Evolutionary conservation across 2,888 invertebrate species (phyloP), one percentile per base, ranked within the genome.

Genomic region (Agrochola circellaris): DNA sequence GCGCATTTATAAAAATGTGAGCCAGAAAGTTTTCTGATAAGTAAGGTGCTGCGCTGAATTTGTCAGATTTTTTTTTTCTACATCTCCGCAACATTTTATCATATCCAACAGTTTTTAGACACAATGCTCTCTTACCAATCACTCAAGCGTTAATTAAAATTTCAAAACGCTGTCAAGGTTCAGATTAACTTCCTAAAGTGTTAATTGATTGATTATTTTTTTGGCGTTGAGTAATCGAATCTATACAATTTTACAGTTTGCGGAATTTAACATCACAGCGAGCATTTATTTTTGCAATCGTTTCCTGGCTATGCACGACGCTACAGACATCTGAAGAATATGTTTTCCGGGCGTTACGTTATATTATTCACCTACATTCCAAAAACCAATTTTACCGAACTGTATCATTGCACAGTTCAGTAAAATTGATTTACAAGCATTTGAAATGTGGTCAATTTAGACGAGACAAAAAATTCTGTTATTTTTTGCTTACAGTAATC

Each of bases 21-120:
- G 54, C 26, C 17, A 23, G 42, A 30, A 71, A 8, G n/a, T 72
- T 73, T 70, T 73, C 23, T 42, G 26, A 17, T 45, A 54, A 73
- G 30, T 56, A 30, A 45, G 54, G 42, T 54, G 72, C 26, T 70
- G 30, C 65, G 7, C 42, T 72, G 72, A 26, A 70, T 73, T 51
- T 54, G 23, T 51, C 15, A 15, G 20, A 54, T 42, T 0, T 1
- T 4, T 72, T 48, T n/a, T 68, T 23, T 73, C 2, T 51, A 23
- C 38, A 17, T 54, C 23, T 66, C 1, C 13, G 26, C 11, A 66
- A 20, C 3, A 71, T 42, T 9, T 8, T 42, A 42, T 30, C 38
- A 54, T 71, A 23, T 7, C 23, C 26, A 54, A 17, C 13, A 67
- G 30, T 15, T 67, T 48, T 42, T 7, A 65, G 42, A 45, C 20